Conservation (phyloP, 2,797 vertebrate species). For the Phoxinus dragarum region DNA sequence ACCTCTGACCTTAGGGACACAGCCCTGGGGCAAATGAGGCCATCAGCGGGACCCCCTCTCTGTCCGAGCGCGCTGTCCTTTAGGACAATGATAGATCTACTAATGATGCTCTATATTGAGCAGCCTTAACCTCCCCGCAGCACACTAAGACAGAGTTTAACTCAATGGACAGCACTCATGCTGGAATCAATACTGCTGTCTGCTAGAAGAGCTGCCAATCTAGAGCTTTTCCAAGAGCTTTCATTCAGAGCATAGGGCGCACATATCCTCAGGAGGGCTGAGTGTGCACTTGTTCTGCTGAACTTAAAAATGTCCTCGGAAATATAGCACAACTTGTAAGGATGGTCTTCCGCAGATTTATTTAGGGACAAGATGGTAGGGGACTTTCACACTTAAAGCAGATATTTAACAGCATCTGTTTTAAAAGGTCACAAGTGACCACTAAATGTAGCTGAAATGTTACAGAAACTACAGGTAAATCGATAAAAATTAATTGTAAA, state of each 20-base stretch:
- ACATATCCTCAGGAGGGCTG: neutral
- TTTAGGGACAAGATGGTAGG: neutral
- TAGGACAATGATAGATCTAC: slow-evolving; percentile 84
- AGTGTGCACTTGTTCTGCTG: neutral
- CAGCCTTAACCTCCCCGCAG: slow-evolving; percentile 85
- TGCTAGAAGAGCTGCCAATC: slow-evolving; percentile 37
- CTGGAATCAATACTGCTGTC: slow-evolving; percentile 43
- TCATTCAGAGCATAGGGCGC: slow-evolving; percentile 9
- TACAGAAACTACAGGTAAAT: neutral
- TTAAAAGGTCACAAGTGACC: neutral
- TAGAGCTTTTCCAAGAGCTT: slow-evolving; percentile 30
- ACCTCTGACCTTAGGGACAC: slow-evolving; percentile 85
- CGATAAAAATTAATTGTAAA: neutral
- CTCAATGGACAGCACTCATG: slow-evolving; percentile 49
- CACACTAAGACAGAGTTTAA: slow-evolving; percentile 34
- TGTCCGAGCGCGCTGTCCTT: slow-evolving; percentile 81
- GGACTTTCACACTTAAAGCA: neutral
- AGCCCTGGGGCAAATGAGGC: slow-evolving; percentile 71
- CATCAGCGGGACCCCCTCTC: slow-evolving; percentile 76
- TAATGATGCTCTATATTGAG: slow-evolving; percentile 83
- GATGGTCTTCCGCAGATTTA: neutral
- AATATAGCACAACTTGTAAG: neutral
- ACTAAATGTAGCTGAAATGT: neutral
- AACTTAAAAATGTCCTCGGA: neutral
- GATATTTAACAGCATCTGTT: neutral